Evolutionary conservation across 2,113 vertebrate genomes (phyloP), one percentile per base, ranked within the genome.

Genomic region (Meles meles): DNA sequence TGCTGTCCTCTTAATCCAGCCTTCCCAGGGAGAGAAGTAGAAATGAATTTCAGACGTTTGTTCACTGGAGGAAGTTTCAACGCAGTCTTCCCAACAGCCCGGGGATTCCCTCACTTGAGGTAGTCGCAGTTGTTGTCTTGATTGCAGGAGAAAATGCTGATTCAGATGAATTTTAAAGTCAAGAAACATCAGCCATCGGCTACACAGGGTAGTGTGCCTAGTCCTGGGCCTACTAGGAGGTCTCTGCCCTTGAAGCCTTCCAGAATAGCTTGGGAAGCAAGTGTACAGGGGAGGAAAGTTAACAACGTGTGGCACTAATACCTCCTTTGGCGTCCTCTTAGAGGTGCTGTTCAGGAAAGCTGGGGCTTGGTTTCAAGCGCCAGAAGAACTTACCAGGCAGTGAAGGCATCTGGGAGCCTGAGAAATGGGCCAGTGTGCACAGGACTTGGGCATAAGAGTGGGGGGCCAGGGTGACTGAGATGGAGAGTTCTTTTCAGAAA

Each of bases 41-140:
- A 96, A 94, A 86, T 77, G 80, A 57, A 90, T 81, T 87, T 80
- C 74, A 96, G 72, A n/a, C 3, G 55, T 94, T 93, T 61, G 55
- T 95, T 91, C 57, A 39, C 25, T 76, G 42, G 76, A 83, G 90
- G 31, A 93, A 96, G 67, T 23, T 85, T 85, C 37, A 93, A 47
- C 81, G n/a, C 47, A 85, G n/a, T 82, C 37, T 97, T 95, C 84
- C n/a, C 74, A 17, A 74, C 77, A 93, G 29, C 55, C 59, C 34
- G 71, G 6, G 21, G 25, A 92, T 27, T 31, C 67, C 44, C 37
- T 87, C 47, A 34, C 34, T 79, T 84, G 72, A 34, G 10, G n/a
- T 72, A 84, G 67, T n/a, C 71, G 25, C 55, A 81, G 1, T 55
- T 69, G 25, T 82, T 82, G 44, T 49, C 57, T 52, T 80, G 57